phyloP scores from a whole-genome alignment of 2,113 vertebrate species.

The Ciconia stormi region DNA sequence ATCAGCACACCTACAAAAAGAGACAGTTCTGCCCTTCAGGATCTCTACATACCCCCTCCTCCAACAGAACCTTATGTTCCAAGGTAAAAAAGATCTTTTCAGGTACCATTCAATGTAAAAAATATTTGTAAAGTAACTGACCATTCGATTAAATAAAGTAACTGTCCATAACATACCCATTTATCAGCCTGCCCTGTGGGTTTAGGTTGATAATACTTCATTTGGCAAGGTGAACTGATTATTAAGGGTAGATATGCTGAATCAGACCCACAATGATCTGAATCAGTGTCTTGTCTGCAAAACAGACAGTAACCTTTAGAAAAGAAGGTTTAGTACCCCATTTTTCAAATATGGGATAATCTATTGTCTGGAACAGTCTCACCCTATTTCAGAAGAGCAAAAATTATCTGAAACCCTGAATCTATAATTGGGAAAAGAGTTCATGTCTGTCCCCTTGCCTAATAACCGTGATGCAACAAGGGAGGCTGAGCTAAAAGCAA shows the following conservation, averaged over 20 bases:
- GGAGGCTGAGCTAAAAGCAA: neutral
- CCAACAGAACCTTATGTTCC: constrained; percentile 93
- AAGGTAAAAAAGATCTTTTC: constrained; percentile 77
- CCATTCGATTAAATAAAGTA: neutral
- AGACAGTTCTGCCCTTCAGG: constrained; percentile 94
- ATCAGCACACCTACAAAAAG: constrained; percentile 95
- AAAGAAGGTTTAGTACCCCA: neutral
- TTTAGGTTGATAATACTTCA: neutral
- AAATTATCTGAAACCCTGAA: neutral
- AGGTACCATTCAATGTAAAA: neutral
- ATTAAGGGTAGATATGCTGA: neutral
- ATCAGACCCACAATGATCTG: neutral
- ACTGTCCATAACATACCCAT: fast-evolving
- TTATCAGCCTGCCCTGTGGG: neutral
- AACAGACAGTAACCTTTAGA: neutral
- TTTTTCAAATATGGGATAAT: neutral
- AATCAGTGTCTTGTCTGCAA: neutral
- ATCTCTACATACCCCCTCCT: constrained; percentile 96
- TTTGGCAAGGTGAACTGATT: neutral
- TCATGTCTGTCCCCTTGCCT: neutral
- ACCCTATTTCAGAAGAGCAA: neutral
- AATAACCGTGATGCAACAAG: neutral
- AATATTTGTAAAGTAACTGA: neutral
- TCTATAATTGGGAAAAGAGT: neutral
- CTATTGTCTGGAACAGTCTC: neutral